Base-by-base conservation (phyloP, 2,113 vertebrate species). In the Raphicerus campestris region DNA sequence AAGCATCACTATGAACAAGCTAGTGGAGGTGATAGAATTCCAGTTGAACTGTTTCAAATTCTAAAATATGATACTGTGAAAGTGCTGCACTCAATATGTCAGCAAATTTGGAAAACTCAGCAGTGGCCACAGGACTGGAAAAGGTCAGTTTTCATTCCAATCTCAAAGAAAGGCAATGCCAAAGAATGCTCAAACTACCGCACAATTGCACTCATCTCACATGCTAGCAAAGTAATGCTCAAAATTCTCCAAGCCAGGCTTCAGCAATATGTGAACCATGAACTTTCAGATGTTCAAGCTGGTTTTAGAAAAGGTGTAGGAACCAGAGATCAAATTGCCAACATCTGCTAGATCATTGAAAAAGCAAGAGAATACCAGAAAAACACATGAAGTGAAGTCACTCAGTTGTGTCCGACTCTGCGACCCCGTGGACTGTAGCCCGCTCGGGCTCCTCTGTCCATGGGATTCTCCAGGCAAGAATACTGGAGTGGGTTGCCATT, bases 231-330 rank as follows among this genome's bases (percentile, higher is more conserved):
- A 66, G 61, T 9, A 66, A 66, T 19, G 7, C 32, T 66, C 3
- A 9, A n/a, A 66, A 66, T 66, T 66, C 7, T 66, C 3, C 7
- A 66, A 66, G 61, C 7, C 32, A 66, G 32, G 61, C 61, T 66
- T 66, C 16, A n/a, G 3, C 30, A 66, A 9, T 17, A 19, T 0
- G 0, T 66, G 32, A 66, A 19, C 7, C 0, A 1, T 9, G 61
- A 66, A n/a, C 7, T 66, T 66, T 30, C 61, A 19, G 61, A 66
- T 66, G 32, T 66, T 66, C 61, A n/a, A n/a, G 61, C 15, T 19
- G 32, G 61, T 66, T 66, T 66, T 66, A 66, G 61, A 66, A 66
- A n/a, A 66, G 30, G 61, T 1, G 0, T 2, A 63, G 61, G 61
- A 63, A 63, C 15, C 61, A n/a, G 61, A 63, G 61, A n/a, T 66